phyloP scores from a whole-genome alignment of 2,888 invertebrate species.

The Epiblema foenella region DNA sequence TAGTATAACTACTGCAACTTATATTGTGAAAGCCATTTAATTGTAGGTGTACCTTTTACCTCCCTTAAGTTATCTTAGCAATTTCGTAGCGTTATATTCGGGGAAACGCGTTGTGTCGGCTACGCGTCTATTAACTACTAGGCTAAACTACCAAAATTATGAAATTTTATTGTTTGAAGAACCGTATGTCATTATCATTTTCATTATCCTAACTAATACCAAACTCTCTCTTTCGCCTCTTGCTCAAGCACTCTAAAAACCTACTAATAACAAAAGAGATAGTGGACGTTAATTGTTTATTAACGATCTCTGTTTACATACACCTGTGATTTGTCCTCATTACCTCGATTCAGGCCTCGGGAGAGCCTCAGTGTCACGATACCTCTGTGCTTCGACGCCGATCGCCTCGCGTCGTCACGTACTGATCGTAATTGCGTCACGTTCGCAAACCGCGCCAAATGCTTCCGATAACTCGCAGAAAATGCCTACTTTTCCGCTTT shows the following conservation, averaged over 20 bases:
- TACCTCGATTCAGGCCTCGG: conserved; percentile 56
- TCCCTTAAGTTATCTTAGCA: too few species aligned
- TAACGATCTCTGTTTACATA: conserved; percentile 33
- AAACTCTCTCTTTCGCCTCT: not conserved
- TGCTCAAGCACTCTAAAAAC: not conserved
- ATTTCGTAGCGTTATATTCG: too few species aligned
- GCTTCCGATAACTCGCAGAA: conserved; percentile 55
- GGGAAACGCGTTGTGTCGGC: too few species aligned
- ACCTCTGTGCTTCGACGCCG: conserved; percentile 44
- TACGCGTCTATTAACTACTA: too few species aligned
- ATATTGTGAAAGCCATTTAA: too few species aligned
- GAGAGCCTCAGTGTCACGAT: conserved; percentile 46
- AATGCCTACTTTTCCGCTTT: conserved; percentile 64
- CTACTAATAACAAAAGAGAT: conserved; percentile 5
- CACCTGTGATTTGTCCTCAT: conserved; percentile 50
- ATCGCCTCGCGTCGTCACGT: conserved; percentile 55
- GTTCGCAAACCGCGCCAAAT: conserved; percentile 52
- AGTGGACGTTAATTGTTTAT: conserved; percentile 31
- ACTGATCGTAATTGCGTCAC: conserved; percentile 61
- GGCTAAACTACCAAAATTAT: not conserved
- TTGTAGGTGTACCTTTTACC: too few species aligned
- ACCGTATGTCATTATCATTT: not conserved
- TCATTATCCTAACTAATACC: not conserved
- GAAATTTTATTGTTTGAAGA: not conserved
- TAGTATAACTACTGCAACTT: too few species aligned